Evolutionary conservation across 2,888 invertebrate species (phyloP).

Genomic region (Baccha elongata): DNA sequence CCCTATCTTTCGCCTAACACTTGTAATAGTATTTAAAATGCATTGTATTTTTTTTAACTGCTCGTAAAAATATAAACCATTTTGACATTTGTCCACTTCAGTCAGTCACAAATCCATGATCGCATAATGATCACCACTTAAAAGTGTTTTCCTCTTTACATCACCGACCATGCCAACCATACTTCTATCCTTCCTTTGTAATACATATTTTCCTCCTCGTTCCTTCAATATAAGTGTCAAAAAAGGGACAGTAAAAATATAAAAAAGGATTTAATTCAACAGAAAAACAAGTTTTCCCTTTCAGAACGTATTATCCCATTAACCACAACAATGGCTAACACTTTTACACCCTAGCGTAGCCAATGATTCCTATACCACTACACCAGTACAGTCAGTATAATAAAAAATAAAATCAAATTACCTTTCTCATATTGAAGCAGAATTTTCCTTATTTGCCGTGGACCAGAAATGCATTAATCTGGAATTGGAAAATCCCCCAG

Average conservation of each 20-base stretch:
- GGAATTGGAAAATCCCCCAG: constrained; percentile 59
- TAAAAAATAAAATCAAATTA: constrained; percentile 33
- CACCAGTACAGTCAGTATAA: too few species aligned
- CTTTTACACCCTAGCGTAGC: constrained; percentile 51
- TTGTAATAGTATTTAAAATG: too few species aligned
- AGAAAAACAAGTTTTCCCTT: constrained; percentile 65
- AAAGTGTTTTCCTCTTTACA: constrained; percentile 27
- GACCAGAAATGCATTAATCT: constrained; percentile 51
- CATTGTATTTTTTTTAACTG: background rate
- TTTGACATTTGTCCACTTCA: constrained; percentile 52
- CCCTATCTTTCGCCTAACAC: too few species aligned
- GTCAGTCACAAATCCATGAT: constrained; percentile 43
- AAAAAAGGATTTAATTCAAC: constrained; percentile 33
- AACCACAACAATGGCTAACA: constrained; percentile 67
- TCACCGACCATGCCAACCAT: background rate
- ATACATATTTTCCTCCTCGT: constrained; percentile 1
- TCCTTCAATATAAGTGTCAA: constrained; percentile 36
- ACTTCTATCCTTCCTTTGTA: background rate
- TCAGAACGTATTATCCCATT: constrained; percentile 64
- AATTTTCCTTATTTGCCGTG: constrained; percentile 29
- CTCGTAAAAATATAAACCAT: constrained; percentile 16
- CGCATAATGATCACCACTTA: constrained; percentile 59
- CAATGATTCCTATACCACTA: constrained; percentile 65
- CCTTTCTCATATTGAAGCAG: constrained; percentile 19
- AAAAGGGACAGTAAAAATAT: constrained; percentile 12